These are phyloP conservation scores for Myathropa florea DNA, from an alignment of 2,888 invertebrate genomes.

Conservation along the genomic window DNA sequence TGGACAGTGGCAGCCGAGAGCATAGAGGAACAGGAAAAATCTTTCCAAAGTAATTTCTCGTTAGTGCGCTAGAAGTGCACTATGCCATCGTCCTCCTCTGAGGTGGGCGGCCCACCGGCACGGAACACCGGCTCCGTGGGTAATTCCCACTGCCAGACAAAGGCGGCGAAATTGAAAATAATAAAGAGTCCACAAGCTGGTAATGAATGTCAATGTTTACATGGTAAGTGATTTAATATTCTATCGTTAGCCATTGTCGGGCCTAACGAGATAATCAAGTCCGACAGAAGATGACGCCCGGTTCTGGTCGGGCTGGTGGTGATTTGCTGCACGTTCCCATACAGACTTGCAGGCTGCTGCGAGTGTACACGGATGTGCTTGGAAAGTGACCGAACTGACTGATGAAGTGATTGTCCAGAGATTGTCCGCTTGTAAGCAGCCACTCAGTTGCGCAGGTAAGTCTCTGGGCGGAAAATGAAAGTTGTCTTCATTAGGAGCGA, in stretches of 20 bases:
- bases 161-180: conserved; percentile 62
- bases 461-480: conserved; percentile 47
- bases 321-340: not conserved
- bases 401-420: conserved; percentile 54
- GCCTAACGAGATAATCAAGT: conserved; percentile 70
- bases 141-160: conserved; percentile 60
- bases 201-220: conserved; percentile 73
- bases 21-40: conserved; percentile 36
- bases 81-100: not conserved
- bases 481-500: conserved; percentile 52
- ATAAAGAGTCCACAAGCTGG: conserved; percentile 66
- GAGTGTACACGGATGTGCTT: not conserved
- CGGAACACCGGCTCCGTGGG: conserved; percentile 1
- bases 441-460: conserved; percentile 10
- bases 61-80: conserved; percentile 53
- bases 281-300: conserved; percentile 35
- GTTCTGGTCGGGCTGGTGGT: not conserved
- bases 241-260: conserved; percentile 68
- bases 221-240: conserved; percentile 72
- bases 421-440: conserved; percentile 49
- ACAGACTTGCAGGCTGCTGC: not conserved
- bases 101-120: not conserved
- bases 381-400: conserved; percentile 56
- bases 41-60: conserved; percentile 63
- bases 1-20: conserved; percentile 2